Base-by-base conservation (phyloP, 2,113 vertebrate species). In the Microcebus ravelobensis region DNA sequence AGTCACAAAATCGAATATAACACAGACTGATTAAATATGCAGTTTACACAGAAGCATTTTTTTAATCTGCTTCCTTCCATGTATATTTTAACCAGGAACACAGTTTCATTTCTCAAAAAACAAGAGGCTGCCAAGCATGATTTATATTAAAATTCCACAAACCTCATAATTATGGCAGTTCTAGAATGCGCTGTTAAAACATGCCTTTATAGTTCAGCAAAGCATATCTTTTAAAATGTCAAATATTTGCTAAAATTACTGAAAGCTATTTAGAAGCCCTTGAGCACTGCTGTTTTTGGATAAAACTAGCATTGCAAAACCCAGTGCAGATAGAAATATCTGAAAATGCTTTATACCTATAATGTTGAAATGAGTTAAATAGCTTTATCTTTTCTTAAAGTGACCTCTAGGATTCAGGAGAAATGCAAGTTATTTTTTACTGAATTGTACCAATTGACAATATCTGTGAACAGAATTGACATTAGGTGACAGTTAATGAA, bases 231-330 rank as follows among this genome's bases (percentile, higher is more conserved):
- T 87, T 63, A 50, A 82, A 96, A 95, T 93, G 63, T 91, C 48
- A 95, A 88, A 84, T 3, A 68, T 42, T 93, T 65, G 55, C 12
- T 93, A 81, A 95, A 67, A 84, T 85, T 97, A 80, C 45, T 88
- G 50, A 93, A 89, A 52, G 3, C 5, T 79, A 63, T 45, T 87
- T 86, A 79, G 50, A 76, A 81, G 31, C 5, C n/a, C 39, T 65
- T 76, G 20, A 11, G 34, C 5, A 15, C 25, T 70, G n/a, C 39
- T 85, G 6, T 2, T 80, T 97, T 36, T 52, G 20, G 11, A 80
- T 77, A 73, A 92, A 88, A 73, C 39, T 68, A 80, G 5, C 50
- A 85, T 13, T 63, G n/a, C 81, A 90, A 76, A 94, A 94, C 25
- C 20, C 31, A 92, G 23, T 42, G 7, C n/a, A 74, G 18, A 74